Evolutionary conservation across 2,888 invertebrate genomes (phyloP).

Genomic region (Drosophila formosana): DNA sequence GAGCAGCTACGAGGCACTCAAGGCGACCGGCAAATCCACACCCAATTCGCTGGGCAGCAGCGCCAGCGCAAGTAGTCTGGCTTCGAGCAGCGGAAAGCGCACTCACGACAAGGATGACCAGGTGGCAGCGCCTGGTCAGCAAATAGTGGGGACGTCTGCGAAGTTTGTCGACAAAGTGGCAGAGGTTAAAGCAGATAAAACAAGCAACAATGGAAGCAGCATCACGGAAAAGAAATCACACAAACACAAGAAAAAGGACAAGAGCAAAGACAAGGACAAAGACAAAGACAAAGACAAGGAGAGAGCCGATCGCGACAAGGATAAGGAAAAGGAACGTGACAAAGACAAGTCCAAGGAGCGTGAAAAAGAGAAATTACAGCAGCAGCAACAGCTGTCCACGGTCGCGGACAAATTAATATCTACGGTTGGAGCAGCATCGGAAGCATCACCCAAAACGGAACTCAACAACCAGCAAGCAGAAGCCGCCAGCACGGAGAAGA

Average conservation of each 20-base stretch:
- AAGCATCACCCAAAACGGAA: conserved; percentile 36
- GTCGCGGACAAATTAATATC: conserved; percentile 23
- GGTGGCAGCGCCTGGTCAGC: neutral
- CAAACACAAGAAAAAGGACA: conserved; percentile 89
- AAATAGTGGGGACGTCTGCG: conserved; percentile 3
- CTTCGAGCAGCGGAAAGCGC: conserved; percentile 49
- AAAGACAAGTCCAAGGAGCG: conserved; percentile 55
- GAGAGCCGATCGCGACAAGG: conserved; percentile 56
- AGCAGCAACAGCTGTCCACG: conserved; percentile 31
- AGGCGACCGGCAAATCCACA: conserved; percentile 61
- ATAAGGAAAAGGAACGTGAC: conserved; percentile 60
- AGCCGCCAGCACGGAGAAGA: conserved; percentile 38
- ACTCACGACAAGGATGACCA: conserved; percentile 60
- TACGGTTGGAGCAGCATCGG: neutral
- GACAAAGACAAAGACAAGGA: conserved; percentile 76
- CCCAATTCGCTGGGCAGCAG: conserved; percentile 67
- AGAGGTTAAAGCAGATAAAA: conserved; percentile 54
- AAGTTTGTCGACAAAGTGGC: conserved; percentile 55
- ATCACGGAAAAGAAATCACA: conserved; percentile 87
- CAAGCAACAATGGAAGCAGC: conserved; percentile 33
- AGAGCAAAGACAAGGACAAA: conserved; percentile 87
- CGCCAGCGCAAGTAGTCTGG: conserved; percentile 54
- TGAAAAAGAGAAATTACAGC: conserved; percentile 39
- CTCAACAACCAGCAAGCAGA: conserved; percentile 26
- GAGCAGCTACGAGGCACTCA: conserved; percentile 36